Evolutionary conservation across 2,888 invertebrate genomes (phyloP).

Genomic region (Allygus modestus): DNA sequence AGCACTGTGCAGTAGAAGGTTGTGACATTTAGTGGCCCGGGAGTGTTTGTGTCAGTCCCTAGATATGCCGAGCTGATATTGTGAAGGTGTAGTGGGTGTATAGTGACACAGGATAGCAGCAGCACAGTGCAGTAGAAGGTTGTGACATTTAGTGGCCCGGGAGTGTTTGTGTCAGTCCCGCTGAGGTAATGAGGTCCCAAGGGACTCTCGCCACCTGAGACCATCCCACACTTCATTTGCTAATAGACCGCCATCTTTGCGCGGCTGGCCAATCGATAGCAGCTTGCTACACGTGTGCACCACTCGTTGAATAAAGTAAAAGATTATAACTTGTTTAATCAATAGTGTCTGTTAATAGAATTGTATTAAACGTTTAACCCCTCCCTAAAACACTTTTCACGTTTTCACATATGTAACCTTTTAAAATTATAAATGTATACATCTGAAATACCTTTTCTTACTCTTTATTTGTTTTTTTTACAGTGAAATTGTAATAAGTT

Average conservation of each 20-base stretch:
- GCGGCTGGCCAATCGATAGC: slow-evolving; percentile 31
- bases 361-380: too few relatives aligned
- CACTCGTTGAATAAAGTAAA: not conserved
- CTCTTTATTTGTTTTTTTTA: too few relatives aligned
- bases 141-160: slow-evolving; percentile 47
- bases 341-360: too few relatives aligned
- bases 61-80: too few relatives aligned
- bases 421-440: too few relatives aligned
- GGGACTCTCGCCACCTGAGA: slow-evolving; percentile 54
- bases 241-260: slow-evolving; percentile 51
- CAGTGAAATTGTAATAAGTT: too few relatives aligned
- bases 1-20: not conserved
- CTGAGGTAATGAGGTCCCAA: slow-evolving; percentile 51
- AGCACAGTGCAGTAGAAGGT: not conserved
- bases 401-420: too few relatives aligned
- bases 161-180: slow-evolving; percentile 38
- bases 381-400: too few relatives aligned
- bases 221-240: slow-evolving; percentile 48
- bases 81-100: not conserved
- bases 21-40: not conserved
- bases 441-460: too few relatives aligned
- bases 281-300: not conserved
- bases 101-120: not conserved
- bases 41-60: not conserved
- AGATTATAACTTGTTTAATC: not conserved